These are phyloP conservation scores for Camponotus vicinus DNA, from an alignment of 1,140 invertebrate species.

Conservation along the genomic window DNA sequence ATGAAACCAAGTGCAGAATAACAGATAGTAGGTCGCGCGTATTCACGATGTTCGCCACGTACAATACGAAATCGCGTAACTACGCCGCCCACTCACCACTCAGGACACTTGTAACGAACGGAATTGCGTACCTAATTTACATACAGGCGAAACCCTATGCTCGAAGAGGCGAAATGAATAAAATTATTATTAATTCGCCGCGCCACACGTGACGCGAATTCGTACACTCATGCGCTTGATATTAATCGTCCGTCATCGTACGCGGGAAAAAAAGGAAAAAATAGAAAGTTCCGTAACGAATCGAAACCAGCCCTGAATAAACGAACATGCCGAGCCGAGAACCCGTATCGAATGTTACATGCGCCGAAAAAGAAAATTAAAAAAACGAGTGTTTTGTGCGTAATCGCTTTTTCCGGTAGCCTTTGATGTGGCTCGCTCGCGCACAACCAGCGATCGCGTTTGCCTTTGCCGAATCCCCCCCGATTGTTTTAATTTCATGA, in stretches of 20 bases:
- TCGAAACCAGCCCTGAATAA: conserved; percentile 22
- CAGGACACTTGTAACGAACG: conserved; percentile 35
- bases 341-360: conserved; percentile 44
- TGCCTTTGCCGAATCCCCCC: conserved; percentile 51
- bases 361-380: conserved; percentile 38
- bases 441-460: conserved; percentile 59
- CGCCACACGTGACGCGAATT: conserved; percentile 39
- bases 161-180: conserved; percentile 63
- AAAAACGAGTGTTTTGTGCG: conserved; percentile 39
- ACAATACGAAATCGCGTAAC: conserved; percentile 41
- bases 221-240: conserved; percentile 17
- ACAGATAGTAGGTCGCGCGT: background rate
- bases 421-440: conserved; percentile 70
- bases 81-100: conserved; percentile 3
- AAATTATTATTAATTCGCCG: conserved; percentile 68
- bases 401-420: conserved; percentile 53
- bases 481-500: conserved; percentile 66
- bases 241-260: conserved; percentile 57
- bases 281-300: conserved; percentile 24
- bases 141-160: background rate
- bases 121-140: conserved; percentile 46
- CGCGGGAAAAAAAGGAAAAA: background rate
- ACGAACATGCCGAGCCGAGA: conserved; percentile 15
- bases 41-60: conserved; percentile 45
- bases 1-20: conserved; percentile 1